Conservation (phyloP, 2,797 vertebrate genomes). For the Graptemys geographica region DNA sequence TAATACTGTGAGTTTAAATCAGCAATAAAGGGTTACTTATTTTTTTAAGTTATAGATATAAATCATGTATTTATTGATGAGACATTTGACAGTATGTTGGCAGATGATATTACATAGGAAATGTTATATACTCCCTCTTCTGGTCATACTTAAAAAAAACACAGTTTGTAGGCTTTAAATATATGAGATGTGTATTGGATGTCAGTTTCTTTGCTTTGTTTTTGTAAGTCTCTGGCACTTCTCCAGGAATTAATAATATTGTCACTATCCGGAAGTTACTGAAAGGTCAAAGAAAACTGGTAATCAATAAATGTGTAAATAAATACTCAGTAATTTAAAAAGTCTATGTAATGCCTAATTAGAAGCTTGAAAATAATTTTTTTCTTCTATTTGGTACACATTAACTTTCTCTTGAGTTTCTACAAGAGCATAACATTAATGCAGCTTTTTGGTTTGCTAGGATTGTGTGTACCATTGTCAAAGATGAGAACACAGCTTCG, state of each 20-base stretch:
- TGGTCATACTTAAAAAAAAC: constrained; percentile 59
- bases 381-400: neutral
- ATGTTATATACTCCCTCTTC: constrained; percentile 69
- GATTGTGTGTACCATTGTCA: neutral
- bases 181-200: neutral
- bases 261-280: neutral
- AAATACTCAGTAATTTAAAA: neutral
- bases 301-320: neutral
- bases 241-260: neutral
- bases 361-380: neutral
- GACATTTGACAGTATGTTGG: neutral
- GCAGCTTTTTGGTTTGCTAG: accelerated
- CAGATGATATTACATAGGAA: neutral
- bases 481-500: neutral
- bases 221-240: neutral
- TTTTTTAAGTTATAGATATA: neutral
- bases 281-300: neutral
- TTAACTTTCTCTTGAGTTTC: neutral
- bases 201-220: neutral
- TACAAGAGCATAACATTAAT: accelerated
- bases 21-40: neutral
- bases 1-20: neutral
- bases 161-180: constrained; percentile 9
- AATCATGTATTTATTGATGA: neutral
- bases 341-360: neutral